Conservation (phyloP, 2,888 invertebrate species). For the Lepetodrilus schrolli region DNA sequence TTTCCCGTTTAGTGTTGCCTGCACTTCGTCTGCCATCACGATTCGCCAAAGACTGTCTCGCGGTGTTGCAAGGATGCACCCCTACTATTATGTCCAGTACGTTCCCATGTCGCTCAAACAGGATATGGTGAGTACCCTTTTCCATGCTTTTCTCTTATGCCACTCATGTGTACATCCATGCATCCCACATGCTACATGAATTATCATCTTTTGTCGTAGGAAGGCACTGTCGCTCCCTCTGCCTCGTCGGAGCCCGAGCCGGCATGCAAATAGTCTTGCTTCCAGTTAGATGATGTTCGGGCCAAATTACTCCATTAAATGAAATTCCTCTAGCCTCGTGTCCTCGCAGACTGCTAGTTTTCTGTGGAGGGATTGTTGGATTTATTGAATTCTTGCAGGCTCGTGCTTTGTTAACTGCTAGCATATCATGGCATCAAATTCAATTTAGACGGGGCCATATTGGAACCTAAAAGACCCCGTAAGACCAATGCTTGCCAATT, state of each 20-base stretch:
- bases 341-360: not conserved
- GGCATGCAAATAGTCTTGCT: not conserved
- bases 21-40: constrained; percentile 10
- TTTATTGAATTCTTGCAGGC: constrained; percentile 4
- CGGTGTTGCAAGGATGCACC: constrained; percentile 58
- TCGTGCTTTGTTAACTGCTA: not conserved
- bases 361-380: constrained; percentile 8
- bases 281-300: not conserved
- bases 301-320: constrained; percentile 25
- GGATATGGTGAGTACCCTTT: constrained; percentile 50
- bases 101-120: constrained; percentile 66
- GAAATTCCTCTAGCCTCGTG: constrained; percentile 2
- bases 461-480: constrained; percentile 8
- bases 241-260: not conserved
- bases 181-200: not conserved
- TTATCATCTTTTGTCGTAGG: constrained; percentile 5
- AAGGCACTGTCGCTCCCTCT: not conserved
- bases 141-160: not conserved
- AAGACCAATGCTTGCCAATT: not conserved
- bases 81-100: constrained; percentile 70
- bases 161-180: too few species aligned
- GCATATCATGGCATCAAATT: not conserved
- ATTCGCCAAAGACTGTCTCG: constrained; percentile 19
- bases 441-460: constrained; percentile 13
- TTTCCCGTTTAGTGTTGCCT: constrained; percentile 11